Percentiles rank a stretch among this genome's conserved stretches.
Conservation (phyloP, 2,797 vertebrate species). For the Streptopelia turtur region DNA sequence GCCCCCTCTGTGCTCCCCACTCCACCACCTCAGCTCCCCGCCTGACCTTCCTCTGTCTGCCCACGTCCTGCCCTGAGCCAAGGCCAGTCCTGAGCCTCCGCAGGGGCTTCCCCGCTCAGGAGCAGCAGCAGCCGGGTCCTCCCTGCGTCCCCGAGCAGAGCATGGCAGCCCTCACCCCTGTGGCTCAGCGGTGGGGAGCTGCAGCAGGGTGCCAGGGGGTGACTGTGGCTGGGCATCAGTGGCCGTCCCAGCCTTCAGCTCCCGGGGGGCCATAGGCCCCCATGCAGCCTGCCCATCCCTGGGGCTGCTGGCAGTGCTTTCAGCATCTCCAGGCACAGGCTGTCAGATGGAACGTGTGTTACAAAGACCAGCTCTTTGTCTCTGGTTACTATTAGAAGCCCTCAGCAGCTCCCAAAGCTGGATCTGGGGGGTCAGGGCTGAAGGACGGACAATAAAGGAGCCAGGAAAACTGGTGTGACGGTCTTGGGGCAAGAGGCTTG, state of each 20-base stretch:
- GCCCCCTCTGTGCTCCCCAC: not conserved
- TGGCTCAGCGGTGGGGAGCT: not conserved
- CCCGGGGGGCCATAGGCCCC: not conserved
- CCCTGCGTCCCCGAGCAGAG: not conserved
- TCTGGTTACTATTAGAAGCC: not conserved
- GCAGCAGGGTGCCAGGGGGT: not conserved
- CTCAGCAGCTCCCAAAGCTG: rapidly evolving
- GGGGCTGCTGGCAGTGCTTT: not conserved
- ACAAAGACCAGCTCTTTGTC: not conserved
- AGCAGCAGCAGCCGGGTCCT: not conserved
- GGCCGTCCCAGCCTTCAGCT: not conserved
- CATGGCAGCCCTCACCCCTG: not conserved
- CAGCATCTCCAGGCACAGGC: not conserved
- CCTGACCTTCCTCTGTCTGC: not conserved
- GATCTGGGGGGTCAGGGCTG: not conserved
- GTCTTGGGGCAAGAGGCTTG: rapidly evolving
- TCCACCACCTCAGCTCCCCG: not conserved
- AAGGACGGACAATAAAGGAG: not conserved
- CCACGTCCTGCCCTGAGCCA: not conserved
- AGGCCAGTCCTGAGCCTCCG: not conserved
- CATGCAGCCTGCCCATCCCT: not conserved
- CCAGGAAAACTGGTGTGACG: not conserved
- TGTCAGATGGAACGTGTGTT: not conserved
- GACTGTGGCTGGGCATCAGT: not conserved
- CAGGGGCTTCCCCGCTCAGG: not conserved